Conservation (phyloP, 2,797 vertebrate species). For the Borostomias antarcticus region DNA sequence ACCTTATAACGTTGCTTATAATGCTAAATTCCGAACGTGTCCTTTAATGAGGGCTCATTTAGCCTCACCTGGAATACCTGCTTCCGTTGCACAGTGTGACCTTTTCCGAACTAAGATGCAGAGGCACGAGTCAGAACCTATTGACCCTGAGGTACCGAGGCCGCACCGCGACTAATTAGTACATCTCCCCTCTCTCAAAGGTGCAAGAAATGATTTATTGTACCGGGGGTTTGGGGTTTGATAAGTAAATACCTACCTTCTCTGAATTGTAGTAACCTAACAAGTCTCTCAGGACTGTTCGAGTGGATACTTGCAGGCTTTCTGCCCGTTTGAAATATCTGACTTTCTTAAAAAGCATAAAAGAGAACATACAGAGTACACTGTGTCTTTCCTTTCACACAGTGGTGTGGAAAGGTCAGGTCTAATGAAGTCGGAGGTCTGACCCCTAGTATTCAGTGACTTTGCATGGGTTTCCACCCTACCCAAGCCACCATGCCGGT, state of each 20-base stretch:
- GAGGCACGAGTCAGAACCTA: constrained; percentile 54
- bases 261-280: constrained; percentile 69
- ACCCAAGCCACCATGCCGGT: constrained; percentile 36
- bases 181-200: constrained; percentile 67
- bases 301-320: constrained; percentile 75
- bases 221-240: constrained; percentile 50
- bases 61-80: constrained; percentile 73
- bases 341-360: constrained; percentile 60
- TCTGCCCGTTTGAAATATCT: constrained; percentile 55
- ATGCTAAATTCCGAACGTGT: too few species aligned
- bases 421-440: constrained; percentile 82
- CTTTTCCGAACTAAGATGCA: constrained; percentile 70
- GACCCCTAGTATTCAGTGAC: constrained; percentile 84
- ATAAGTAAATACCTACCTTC: constrained; percentile 71
- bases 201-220: constrained; percentile 62
- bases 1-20: too few species aligned
- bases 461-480: constrained; percentile 64
- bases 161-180: constrained; percentile 74
- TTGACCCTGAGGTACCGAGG: constrained; percentile 61
- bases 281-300: constrained; percentile 71
- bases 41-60: constrained; percentile 72
- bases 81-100: constrained; percentile 68
- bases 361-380: constrained; percentile 59
- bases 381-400: constrained; percentile 70
- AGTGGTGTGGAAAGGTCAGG: constrained; percentile 84